Percentiles rank a stretch among this genome's conserved stretches.
Evolutionary conservation across 2,797 vertebrate species (phyloP).

Genomic region (Brachymystax lenok): DNA sequence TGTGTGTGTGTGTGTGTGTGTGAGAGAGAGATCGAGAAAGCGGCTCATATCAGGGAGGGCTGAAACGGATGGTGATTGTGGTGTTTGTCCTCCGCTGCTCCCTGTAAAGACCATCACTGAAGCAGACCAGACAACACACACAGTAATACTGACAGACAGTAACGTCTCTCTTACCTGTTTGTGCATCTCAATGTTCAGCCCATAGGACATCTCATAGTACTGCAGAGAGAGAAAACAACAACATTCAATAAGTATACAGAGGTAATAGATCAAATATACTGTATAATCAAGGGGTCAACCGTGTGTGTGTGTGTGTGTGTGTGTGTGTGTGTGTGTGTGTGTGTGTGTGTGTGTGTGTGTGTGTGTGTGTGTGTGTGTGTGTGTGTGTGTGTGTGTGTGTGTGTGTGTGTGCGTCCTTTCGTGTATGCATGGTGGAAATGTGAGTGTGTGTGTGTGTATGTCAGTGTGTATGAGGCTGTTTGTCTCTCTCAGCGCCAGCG

Average conservation of each 20-base stretch:
- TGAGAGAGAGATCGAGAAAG: no score
- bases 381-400: conserved; percentile 24
- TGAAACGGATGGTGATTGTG: no score
- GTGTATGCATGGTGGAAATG: not conserved
- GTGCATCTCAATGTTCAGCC: conserved; percentile 97
- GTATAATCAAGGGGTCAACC: not conserved
- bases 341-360: not conserved
- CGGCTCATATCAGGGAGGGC: no score
- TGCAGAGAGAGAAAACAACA: conserved; percentile 73
- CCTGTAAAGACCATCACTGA: no score
- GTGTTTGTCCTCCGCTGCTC: no score
- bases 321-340: not conserved
- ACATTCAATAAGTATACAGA: conserved; percentile 30
- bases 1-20: not conserved
- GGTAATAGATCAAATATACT: not conserved
- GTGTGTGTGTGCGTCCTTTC: not conserved
- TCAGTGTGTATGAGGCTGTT: not conserved
- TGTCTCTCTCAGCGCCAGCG: not conserved
- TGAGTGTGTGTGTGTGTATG: not conserved
- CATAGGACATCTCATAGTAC: conserved; percentile 98
- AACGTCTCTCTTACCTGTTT: conserved; percentile 84
- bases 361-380: not conserved
- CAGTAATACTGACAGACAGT: not conserved
- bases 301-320: conserved; percentile 7
- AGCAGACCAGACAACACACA: not conserved